Evolutionary conservation across 2,888 invertebrate species (phyloP).

Genomic region (Scrobipalpa costella): DNA sequence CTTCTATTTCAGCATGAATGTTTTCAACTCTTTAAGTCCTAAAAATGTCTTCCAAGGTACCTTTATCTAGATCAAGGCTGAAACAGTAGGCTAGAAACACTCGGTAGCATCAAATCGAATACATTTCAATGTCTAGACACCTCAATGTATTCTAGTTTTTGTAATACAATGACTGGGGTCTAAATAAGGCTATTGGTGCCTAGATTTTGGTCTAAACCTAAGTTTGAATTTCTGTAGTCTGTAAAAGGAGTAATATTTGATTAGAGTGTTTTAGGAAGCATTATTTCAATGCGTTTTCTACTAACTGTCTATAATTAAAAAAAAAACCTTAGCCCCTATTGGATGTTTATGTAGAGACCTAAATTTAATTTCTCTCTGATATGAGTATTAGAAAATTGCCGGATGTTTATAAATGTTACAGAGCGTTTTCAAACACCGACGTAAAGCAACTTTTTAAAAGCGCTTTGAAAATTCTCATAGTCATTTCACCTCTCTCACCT

Average conservation of each 20-base stretch:
- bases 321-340: too few species aligned
- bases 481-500: constrained; percentile 7
- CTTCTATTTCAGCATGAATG: too few species aligned
- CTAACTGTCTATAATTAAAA: too few species aligned
- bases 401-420: not conserved
- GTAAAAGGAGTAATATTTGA: not conserved
- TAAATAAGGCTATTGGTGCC: constrained; percentile 47
- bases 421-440: not conserved
- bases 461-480: not conserved
- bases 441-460: not conserved
- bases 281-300: too few species aligned
- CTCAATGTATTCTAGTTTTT: constrained; percentile 71
- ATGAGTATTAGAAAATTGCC: not conserved
- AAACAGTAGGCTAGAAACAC: not conserved
- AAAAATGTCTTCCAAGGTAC: not conserved
- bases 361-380: too few species aligned
- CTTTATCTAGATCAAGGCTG: constrained; percentile 12
- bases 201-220: constrained; percentile 24
- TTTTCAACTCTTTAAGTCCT: too few species aligned
- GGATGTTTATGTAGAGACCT: not conserved
- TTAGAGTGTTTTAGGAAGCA: not conserved
- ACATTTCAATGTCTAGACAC: constrained; percentile 66
- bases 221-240: constrained; percentile 7
- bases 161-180: constrained; percentile 70
- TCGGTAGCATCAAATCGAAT: constrained; percentile 2